A percentile compares a stretch with the other conserved stretches of the same genome.
Conservation (phyloP, 1,140 invertebrate species). For the Drosophila funebris region DNA sequence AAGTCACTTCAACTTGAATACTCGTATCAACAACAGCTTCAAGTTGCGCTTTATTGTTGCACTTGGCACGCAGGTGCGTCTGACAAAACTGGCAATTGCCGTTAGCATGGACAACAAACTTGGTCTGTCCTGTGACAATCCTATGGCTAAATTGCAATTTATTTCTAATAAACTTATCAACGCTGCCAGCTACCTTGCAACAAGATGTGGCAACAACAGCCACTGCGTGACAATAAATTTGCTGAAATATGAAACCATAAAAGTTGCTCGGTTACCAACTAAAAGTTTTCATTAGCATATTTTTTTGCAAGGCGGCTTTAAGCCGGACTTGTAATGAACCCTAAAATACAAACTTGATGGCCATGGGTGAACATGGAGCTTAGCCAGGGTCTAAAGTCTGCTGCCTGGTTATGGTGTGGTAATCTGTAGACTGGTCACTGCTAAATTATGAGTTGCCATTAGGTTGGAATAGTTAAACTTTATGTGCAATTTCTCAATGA, state of each 20-base stretch:
- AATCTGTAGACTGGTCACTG: conserved; percentile 2
- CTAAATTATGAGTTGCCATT: conserved; percentile 69
- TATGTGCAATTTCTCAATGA: conserved; percentile 64
- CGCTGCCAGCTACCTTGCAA: conserved; percentile 61
- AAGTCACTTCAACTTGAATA: conserved; percentile 33
- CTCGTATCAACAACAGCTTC: not conserved
- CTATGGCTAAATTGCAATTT: conserved; percentile 75
- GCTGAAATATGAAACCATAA: conserved; percentile 79
- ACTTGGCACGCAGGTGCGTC: conserved; percentile 33
- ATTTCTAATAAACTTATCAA: conserved; percentile 83
- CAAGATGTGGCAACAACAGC: conserved; percentile 3
- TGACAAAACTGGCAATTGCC: conserved; percentile 27
- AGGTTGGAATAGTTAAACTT: conserved; percentile 66
- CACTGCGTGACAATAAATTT: conserved; percentile 62
- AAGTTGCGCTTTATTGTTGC: conserved; percentile 5
- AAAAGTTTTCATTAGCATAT: conserved; percentile 79
- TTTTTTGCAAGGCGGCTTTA: conserved; percentile 29
- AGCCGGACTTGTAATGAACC: conserved; percentile 55
- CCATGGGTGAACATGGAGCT: conserved; percentile 8
- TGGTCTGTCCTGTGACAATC: conserved; percentile 1
- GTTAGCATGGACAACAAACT: conserved; percentile 7
- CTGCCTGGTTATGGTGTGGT: not conserved
- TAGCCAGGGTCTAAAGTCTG: not conserved
- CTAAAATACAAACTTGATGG: conserved; percentile 76
- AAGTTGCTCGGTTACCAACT: conserved; percentile 34